Conservation (phyloP, 2,113 vertebrate genomes). For the Aythya baeri region DNA sequence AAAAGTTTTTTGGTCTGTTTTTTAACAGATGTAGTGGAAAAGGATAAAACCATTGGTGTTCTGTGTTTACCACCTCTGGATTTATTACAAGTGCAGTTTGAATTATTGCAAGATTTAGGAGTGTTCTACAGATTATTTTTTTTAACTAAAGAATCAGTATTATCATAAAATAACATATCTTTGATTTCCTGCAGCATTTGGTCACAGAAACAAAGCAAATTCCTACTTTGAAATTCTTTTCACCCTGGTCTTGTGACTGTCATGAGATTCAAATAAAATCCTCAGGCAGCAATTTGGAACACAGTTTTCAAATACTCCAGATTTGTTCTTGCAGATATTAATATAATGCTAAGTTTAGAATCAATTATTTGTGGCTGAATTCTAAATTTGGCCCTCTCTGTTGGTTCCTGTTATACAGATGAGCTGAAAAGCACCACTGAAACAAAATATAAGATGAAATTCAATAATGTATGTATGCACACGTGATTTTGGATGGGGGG, state of each 20-base stretch:
- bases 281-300: conserved; percentile 61
- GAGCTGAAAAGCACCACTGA: conserved; percentile 53
- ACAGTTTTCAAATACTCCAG: conserved; percentile 53
- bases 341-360: conserved; percentile 67
- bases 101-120: not conserved
- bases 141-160: not conserved
- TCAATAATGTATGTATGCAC: conserved; percentile 13
- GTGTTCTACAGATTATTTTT: not conserved
- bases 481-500: conserved; percentile 12
- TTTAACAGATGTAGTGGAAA: not conserved
- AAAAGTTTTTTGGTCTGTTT: not conserved
- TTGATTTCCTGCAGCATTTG: conserved; percentile 28
- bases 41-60: not conserved
- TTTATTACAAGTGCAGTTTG: not conserved
- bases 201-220: conserved; percentile 11
- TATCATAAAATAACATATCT: not conserved
- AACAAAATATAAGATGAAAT: conserved; percentile 49
- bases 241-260: conserved; percentile 51
- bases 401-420: conserved; percentile 50
- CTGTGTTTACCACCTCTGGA: not conserved
- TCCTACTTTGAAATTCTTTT: conserved; percentile 44
- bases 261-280: conserved; percentile 50
- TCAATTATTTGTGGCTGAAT: conserved; percentile 57
- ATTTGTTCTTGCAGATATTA: conserved; percentile 64
- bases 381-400: conserved; percentile 56